These are phyloP conservation scores for Sycophaga agraensis DNA, from an alignment of 1,140 invertebrate genomes.

Conservation along the genomic window DNA sequence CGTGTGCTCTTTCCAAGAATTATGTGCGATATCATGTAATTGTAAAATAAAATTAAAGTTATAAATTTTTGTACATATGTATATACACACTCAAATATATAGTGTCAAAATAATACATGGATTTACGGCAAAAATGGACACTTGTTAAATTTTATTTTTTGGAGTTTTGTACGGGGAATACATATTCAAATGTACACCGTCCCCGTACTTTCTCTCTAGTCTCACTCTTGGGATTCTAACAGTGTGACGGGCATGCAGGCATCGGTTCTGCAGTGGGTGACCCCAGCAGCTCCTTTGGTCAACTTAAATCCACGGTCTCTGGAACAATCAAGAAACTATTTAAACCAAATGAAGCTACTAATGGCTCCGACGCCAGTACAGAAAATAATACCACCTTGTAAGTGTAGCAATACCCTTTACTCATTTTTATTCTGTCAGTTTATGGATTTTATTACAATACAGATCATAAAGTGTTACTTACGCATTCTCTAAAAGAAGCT, in stretches of 20 bases:
- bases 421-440: too few relatives aligned
- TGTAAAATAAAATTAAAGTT: background rate
- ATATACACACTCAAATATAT: background rate
- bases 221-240: constrained; percentile 55
- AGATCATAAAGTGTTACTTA: too few relatives aligned
- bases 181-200: constrained; percentile 32
- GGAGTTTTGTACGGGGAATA: constrained; percentile 41
- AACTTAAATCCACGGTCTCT: background rate
- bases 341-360: background rate
- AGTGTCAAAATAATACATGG: background rate
- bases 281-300: constrained; percentile 18
- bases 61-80: background rate
- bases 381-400: background rate
- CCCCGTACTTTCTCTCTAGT: constrained; percentile 48
- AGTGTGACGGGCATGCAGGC: constrained; percentile 56
- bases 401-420: background rate
- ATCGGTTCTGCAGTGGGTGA: constrained; percentile 37
- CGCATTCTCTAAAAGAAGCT: too few relatives aligned
- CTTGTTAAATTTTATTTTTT: constrained; percentile 14
- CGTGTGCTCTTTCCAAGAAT: background rate
- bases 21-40: background rate
- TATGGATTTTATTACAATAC: too few relatives aligned
- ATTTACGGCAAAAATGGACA: background rate
- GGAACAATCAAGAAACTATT: constrained; percentile 18
- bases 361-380: background rate